Base-by-base conservation (phyloP, 2,888 invertebrate species). In the Synanthedon andrenaeformis region DNA sequence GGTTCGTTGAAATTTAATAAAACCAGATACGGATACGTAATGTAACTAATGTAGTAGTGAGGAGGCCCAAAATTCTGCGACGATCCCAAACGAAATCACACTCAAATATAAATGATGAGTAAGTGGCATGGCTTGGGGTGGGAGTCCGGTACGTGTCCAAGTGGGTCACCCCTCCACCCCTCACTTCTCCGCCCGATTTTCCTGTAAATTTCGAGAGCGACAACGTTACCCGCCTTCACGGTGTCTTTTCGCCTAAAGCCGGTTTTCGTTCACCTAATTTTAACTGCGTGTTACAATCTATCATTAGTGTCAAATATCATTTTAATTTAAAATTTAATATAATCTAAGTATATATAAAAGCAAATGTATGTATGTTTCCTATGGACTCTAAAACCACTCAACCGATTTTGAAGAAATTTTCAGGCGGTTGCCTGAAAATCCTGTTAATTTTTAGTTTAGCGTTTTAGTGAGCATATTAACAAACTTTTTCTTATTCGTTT, bases 21-120 rank as follows among this genome's bases (percentile, higher is more conserved):
- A 77, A 76, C 70, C 75, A 76, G 75, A 78, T 80, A 78, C 75
- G 72, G 72, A 75, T 74, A 74, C 72, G 70, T 74, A 76, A 79
- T 76, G 73, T 80, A 74, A 79, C 76, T 78, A 79, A 79, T 79
- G 76, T 79, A 78, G 76, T 79, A 78, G 74, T 72, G 74, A 76
- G 74, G 73, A 74, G 70, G 66, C 59, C 64, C 69, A 62, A 69
- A 74, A 71, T 76, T 73, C 72, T 68, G 66, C 68, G 75, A 75
- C 73, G 72, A 76, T 80, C 75, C 76, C 74, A 76, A 81, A 80
- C 77, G 75, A 82, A 83, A 86, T 83, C 83, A 80, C 79, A 81
- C 82, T 80, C 77, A 79, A 82, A 82, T 79, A 79, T 80, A 84
- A 83, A 82, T 82, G 82, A 82, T 80, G 82, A 81, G 75, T 81